phyloP scores from a whole-genome alignment of 2,888 invertebrate genomes.

The Nasonia oneida region DNA sequence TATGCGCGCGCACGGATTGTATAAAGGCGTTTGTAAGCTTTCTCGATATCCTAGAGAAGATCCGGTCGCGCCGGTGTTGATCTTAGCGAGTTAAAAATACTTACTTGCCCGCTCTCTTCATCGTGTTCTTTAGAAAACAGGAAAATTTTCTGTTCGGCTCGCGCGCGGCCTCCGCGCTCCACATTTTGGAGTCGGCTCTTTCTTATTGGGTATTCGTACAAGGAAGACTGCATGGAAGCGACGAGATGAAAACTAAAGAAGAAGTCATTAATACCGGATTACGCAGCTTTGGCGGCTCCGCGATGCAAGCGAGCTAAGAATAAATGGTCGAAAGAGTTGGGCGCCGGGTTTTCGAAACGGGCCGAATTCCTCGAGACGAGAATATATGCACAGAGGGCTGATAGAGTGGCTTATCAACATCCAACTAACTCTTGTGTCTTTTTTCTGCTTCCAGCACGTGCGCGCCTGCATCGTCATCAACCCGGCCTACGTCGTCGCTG shows the following conservation, averaged over 20 bases:
- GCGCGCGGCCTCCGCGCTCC: not conserved
- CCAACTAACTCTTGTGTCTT: not conserved
- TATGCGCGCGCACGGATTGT: not conserved
- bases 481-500: not conserved
- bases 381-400: not conserved
- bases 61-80: not conserved
- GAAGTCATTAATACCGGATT: conserved; percentile 41
- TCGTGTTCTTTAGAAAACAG: conserved; percentile 1
- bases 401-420: not conserved
- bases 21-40: not conserved
- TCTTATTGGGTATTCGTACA: not conserved
- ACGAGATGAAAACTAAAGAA: conserved; percentile 13
- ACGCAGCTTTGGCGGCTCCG: conserved; percentile 9
- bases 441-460: not conserved
- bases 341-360: not conserved
- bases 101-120: not conserved
- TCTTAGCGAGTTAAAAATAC: conserved; percentile 24
- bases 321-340: conserved; percentile 27
- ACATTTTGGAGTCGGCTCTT: not conserved
- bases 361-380: not conserved
- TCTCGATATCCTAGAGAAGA: conserved; percentile 19
- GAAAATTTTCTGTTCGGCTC: conserved; percentile 10
- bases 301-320: conserved; percentile 35
- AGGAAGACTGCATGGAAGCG: not conserved
- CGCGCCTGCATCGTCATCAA: not conserved